A percentile compares a stretch with the other conserved stretches of the same genome.
phyloP scores from a whole-genome alignment of 2,113 vertebrate species.

The Epinephelus cyanopodus region DNA sequence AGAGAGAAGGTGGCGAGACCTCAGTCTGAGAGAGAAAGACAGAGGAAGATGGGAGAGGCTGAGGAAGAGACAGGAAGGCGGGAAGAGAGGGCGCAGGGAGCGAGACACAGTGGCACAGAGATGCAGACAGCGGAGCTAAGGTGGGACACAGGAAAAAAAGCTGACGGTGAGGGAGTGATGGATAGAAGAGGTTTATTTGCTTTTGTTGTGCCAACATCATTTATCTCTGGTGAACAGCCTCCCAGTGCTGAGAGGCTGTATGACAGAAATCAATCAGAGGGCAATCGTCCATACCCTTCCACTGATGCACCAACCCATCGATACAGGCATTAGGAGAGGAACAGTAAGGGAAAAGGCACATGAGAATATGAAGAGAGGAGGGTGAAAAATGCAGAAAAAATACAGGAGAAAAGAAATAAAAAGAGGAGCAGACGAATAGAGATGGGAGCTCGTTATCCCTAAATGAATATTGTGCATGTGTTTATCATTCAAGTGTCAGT shows the following conservation, averaged over 20 bases:
- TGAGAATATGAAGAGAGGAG: constrained; percentile 3
- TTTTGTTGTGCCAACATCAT: constrained; percentile 74
- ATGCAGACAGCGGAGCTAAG: constrained; percentile 32
- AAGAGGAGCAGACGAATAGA: background rate
- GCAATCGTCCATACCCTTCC: constrained; percentile 74
- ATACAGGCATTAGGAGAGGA: constrained; percentile 55
- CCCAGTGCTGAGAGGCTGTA: constrained; percentile 64
- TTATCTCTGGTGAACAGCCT: constrained; percentile 74
- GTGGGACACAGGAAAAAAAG: constrained; percentile 35
- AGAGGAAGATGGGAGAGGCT: background rate
- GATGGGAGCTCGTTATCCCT: background rate
- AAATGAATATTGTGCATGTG: constrained; percentile 9
- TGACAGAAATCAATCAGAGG: constrained; percentile 81
- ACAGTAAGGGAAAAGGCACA: background rate
- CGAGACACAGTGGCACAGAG: constrained; percentile 2
- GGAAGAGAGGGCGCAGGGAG: background rate
- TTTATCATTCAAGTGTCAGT: constrained; percentile 21
- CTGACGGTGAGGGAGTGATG: constrained; percentile 54
- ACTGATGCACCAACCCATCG: constrained; percentile 62
- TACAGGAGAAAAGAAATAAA: background rate
- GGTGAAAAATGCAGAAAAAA: constrained; percentile 9
- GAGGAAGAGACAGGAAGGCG: background rate
- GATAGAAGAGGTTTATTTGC: constrained; percentile 72
- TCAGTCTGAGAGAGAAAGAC: background rate
- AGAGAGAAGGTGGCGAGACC: background rate